Conservation (phyloP, 2,888 invertebrate genomes). For the Drosophila monieri region DNA sequence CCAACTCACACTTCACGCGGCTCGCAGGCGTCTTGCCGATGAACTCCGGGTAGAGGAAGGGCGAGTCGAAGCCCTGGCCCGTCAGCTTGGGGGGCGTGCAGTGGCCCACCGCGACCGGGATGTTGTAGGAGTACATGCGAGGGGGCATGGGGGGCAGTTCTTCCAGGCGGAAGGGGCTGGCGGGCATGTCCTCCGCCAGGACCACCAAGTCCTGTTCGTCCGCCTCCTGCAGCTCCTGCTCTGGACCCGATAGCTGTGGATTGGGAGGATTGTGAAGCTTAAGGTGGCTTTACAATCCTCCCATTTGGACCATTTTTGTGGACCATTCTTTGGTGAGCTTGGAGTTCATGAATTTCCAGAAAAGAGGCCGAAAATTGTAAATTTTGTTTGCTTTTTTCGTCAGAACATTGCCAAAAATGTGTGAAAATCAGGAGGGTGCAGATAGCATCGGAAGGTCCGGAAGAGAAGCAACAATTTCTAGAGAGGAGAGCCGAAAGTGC, state of each 20-base stretch:
- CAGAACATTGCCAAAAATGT: too few relatives aligned
- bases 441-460: too few relatives aligned
- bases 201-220: neutral
- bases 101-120: neutral
- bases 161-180: neutral
- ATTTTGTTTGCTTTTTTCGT: neutral
- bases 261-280: too few relatives aligned
- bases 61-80: conserved; percentile 50
- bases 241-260: neutral
- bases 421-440: too few relatives aligned
- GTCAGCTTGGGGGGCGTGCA: conserved; percentile 25
- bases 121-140: neutral
- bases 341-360: too few relatives aligned
- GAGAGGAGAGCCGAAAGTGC: too few relatives aligned
- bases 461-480: too few relatives aligned
- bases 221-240: neutral
- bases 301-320: too few relatives aligned
- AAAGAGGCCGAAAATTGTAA: too few relatives aligned
- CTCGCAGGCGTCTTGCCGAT: conserved; percentile 20
- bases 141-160: neutral
- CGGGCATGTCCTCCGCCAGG: neutral
- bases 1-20: conserved; percentile 49
- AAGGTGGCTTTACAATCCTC: too few relatives aligned
- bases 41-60: conserved; percentile 47
- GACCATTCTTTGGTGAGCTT: too few relatives aligned